These are phyloP conservation scores for Formicarius rufipectus DNA, from an alignment of 2,113 vertebrate species.

Conservation along the genomic window DNA sequence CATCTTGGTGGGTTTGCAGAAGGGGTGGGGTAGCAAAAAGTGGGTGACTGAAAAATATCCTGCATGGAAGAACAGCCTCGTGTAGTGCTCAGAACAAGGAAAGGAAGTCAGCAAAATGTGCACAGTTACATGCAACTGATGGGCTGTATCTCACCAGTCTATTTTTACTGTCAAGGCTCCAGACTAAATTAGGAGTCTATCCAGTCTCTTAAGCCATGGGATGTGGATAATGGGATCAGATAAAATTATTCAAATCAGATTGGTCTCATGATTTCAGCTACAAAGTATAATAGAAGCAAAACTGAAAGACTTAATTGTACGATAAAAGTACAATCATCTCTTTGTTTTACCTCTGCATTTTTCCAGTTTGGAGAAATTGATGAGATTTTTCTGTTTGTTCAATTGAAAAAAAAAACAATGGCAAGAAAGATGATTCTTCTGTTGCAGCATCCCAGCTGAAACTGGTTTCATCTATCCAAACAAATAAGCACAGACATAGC, in stretches of 20 bases:
- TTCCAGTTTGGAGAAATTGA: background rate
- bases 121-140: background rate
- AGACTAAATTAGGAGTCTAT: background rate
- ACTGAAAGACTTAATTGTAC: background rate
- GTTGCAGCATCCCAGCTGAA: background rate
- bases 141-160: background rate
- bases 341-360: background rate
- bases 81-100: background rate
- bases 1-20: background rate
- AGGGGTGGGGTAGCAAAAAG: background rate
- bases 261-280: background rate
- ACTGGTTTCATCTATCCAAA: background rate
- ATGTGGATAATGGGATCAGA: background rate
- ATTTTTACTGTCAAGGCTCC: background rate
- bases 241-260: conserved; percentile 19
- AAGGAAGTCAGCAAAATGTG: background rate
- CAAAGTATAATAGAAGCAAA: background rate
- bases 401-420: background rate
- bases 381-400: background rate
- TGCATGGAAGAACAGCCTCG: background rate
- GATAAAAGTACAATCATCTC: background rate
- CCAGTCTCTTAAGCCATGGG: background rate
- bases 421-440: background rate
- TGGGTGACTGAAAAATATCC: background rate
- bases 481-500: background rate